Conservation (phyloP, 2,888 invertebrate species). For the Epinotia demarniana region DNA sequence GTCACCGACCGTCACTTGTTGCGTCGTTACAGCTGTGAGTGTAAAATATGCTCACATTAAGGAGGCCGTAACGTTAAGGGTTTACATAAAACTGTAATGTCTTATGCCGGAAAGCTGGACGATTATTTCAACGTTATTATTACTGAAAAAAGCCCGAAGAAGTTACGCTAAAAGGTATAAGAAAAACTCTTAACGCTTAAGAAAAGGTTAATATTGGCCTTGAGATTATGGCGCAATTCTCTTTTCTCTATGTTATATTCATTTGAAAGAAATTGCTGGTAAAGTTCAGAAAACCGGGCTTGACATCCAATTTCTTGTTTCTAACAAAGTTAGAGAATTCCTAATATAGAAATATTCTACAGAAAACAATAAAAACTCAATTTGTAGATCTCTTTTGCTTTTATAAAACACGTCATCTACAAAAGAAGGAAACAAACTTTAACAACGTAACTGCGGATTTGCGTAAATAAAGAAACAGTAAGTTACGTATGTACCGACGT, state of each 20-base stretch:
- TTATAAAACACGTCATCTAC: background rate
- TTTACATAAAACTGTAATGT: conserved; percentile 22
- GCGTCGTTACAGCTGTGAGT: conserved; percentile 20
- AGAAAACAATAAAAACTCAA: background rate
- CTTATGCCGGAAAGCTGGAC: conserved; percentile 7
- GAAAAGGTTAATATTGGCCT: background rate
- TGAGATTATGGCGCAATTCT: background rate
- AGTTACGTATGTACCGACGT: conserved; percentile 22
- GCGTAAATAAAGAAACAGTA: conserved; percentile 17
- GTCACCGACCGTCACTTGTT: conserved; percentile 33
- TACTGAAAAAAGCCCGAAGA: background rate
- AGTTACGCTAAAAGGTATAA: conserved; percentile 18
- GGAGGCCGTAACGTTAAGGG: conserved; percentile 26
- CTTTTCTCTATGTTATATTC: background rate
- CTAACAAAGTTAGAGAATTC: background rate
- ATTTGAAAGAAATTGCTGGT: too few relatives aligned
- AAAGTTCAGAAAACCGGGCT: background rate
- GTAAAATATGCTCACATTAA: conserved; percentile 31
- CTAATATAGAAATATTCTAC: background rate
- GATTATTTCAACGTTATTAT: conserved; percentile 26
- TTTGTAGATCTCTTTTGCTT: background rate
- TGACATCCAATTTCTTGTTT: background rate
- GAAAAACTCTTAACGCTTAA: conserved; percentile 11
- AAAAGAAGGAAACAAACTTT: background rate
- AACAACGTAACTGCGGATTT: background rate